These are phyloP conservation scores for Brachynemurus nebulosus DNA, from an alignment of 2,888 invertebrate genomes.

Conservation along the genomic window DNA sequence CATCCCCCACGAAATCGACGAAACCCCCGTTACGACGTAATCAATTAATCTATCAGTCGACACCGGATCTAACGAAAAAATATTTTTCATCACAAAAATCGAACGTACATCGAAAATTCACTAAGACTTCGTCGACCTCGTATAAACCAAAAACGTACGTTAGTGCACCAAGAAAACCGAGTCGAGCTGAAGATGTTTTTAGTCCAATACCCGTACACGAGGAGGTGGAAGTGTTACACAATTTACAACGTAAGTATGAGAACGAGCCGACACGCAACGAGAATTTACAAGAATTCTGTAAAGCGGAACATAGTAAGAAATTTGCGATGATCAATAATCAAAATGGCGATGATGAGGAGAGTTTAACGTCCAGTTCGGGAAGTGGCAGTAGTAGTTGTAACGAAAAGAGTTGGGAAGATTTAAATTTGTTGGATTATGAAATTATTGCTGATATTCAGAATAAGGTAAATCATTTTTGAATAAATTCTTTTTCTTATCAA, in stretches of 20 bases:
- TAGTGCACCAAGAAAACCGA: constrained; percentile 14
- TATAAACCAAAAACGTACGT: constrained; percentile 8
- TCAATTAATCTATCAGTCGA: constrained; percentile 24
- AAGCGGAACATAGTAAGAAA: not conserved
- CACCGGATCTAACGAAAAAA: constrained; percentile 24
- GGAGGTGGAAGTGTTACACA: constrained; percentile 53
- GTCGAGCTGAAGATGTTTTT: constrained; percentile 17
- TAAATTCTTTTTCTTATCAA: too few species aligned
- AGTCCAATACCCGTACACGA: constrained; percentile 35
- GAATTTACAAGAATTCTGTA: not conserved
- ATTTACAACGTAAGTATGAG: constrained; percentile 39
- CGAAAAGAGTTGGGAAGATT: constrained; percentile 40
- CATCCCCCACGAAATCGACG: constrained; percentile 30
- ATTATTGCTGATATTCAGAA: constrained; percentile 52
- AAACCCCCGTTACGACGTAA: constrained; percentile 14
- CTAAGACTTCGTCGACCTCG: constrained; percentile 12
- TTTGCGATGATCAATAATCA: not conserved
- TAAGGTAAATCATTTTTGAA: constrained; percentile 39
- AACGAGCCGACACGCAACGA: not conserved
- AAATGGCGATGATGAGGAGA: constrained; percentile 30
- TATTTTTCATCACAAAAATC: constrained; percentile 12
- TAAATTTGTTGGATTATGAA: constrained; percentile 43
- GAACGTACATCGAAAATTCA: constrained; percentile 1
- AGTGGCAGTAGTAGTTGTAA: constrained; percentile 17
- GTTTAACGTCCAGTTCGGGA: constrained; percentile 29